A percentile compares a stretch with the other conserved stretches of the same genome.
These are phyloP conservation scores for Adelges cooleyi DNA, from an alignment of 1,140 invertebrate genomes.

Conservation along the genomic window DNA sequence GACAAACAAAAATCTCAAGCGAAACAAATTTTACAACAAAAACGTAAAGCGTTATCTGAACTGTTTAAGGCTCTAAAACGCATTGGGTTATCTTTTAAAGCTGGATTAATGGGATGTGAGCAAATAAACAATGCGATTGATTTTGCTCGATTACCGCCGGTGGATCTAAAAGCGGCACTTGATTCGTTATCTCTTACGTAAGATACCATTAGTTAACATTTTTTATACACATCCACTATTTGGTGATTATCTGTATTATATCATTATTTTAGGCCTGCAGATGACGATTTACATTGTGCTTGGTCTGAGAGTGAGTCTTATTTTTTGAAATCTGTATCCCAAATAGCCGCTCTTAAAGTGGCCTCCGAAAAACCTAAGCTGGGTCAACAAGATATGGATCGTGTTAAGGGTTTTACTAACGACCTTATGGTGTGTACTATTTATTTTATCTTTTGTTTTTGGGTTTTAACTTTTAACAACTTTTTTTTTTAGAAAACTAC, in stretches of 20 bases:
- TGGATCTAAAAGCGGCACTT: constrained; percentile 46
- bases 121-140: constrained; percentile 29
- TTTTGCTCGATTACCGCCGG: constrained; percentile 43
- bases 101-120: constrained; percentile 46
- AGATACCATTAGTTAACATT: too few relatives aligned
- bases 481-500: neutral
- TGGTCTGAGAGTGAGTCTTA: constrained; percentile 67
- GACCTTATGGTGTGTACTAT: constrained; percentile 43
- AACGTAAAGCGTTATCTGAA: constrained; percentile 68
- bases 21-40: constrained; percentile 69
- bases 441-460: neutral
- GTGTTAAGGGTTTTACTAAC: constrained; percentile 67
- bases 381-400: constrained; percentile 63
- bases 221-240: constrained; percentile 22
- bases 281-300: constrained; percentile 45
- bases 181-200: constrained; percentile 6
- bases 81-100: constrained; percentile 67
- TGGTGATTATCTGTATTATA: too few relatives aligned
- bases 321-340: constrained; percentile 58
- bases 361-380: constrained; percentile 53
- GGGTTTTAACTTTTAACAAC: too few relatives aligned
- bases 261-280: constrained; percentile 40
- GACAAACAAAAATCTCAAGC: constrained; percentile 67
- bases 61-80: constrained; percentile 63
- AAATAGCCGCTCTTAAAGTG: constrained; percentile 52